Evolutionary conservation across 1,140 invertebrate species (phyloP).

Genomic region (Drosophila eugracilis): DNA sequence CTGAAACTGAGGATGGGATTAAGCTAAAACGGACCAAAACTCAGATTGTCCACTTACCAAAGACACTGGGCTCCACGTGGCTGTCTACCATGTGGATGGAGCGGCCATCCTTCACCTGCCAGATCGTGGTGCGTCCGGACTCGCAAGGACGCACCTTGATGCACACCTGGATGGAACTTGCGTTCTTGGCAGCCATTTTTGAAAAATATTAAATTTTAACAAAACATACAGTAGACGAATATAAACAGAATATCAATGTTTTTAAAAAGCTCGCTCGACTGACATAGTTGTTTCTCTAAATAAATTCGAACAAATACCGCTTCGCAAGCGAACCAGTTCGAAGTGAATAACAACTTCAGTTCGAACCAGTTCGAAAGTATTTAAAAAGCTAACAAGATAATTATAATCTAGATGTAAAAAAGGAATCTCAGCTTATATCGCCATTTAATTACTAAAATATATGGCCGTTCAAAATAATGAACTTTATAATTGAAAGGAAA

Average conservation of each 20-base stretch:
- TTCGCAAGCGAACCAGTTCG: slow-evolving; percentile 9
- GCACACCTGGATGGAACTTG: slow-evolving; percentile 87
- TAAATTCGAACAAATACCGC: slow-evolving; percentile 63
- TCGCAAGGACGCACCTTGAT: slow-evolving; percentile 90
- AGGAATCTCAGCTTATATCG: too few species aligned
- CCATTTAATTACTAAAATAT: too few species aligned
- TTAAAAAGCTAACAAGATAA: background rate
- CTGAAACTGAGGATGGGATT: slow-evolving; percentile 82
- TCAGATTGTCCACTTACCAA: slow-evolving; percentile 82
- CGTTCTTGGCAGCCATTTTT: slow-evolving; percentile 59
- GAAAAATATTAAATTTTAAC: background rate
- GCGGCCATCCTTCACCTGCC: slow-evolving; percentile 87
- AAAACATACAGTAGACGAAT: background rate
- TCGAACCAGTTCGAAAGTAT: background rate
- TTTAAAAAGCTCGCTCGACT: background rate
- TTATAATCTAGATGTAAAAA: too few species aligned
- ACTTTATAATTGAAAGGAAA: too few species aligned
- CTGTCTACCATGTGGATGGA: slow-evolving; percentile 87
- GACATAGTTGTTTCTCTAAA: slow-evolving; percentile 27
- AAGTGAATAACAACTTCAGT: background rate
- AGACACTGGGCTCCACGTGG: slow-evolving; percentile 84
- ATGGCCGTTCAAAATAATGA: too few species aligned
- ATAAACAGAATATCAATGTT: background rate
- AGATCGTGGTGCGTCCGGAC: slow-evolving; percentile 87
- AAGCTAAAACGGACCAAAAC: background rate